Conservation (phyloP, 2,888 invertebrate species). For the Dryadula phaetusa region DNA sequence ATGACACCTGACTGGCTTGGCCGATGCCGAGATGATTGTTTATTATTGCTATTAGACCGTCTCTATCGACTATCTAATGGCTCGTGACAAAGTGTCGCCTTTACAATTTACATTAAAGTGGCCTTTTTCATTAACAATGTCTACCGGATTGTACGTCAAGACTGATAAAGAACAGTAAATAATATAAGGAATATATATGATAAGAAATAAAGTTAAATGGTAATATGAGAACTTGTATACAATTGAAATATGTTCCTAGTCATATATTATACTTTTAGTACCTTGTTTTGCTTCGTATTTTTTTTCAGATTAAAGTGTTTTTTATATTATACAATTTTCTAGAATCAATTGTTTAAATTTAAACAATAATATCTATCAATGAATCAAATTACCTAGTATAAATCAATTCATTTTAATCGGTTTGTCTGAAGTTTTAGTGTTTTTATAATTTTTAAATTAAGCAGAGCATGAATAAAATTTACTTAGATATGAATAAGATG, state of each 20-base stretch:
- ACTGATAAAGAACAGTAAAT: neutral
- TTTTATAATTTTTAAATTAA: too few species aligned
- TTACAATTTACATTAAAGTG: constrained; percentile 16
- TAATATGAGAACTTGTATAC: neutral
- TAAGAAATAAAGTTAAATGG: neutral
- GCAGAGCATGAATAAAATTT: too few species aligned
- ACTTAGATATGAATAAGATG: too few species aligned
- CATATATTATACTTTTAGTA: too few species aligned
- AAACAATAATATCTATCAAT: too few species aligned
- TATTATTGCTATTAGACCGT: constrained; percentile 36
- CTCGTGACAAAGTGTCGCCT: constrained; percentile 13
- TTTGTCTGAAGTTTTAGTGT: too few species aligned
- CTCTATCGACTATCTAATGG: constrained; percentile 31
- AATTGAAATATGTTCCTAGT: neutral
- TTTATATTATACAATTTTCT: too few species aligned
- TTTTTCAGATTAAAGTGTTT: too few species aligned
- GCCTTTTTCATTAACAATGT: constrained; percentile 27
- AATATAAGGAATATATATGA: neutral
- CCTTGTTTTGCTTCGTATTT: too few species aligned
- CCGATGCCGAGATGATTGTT: constrained; percentile 37
- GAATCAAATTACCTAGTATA: too few species aligned
- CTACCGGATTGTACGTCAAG: constrained; percentile 12
- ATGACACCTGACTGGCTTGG: constrained; percentile 41
- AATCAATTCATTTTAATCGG: too few species aligned
- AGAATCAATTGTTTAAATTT: too few species aligned